Base-by-base conservation (phyloP, 2,113 vertebrate species). In the Lonchura striata region DNA sequence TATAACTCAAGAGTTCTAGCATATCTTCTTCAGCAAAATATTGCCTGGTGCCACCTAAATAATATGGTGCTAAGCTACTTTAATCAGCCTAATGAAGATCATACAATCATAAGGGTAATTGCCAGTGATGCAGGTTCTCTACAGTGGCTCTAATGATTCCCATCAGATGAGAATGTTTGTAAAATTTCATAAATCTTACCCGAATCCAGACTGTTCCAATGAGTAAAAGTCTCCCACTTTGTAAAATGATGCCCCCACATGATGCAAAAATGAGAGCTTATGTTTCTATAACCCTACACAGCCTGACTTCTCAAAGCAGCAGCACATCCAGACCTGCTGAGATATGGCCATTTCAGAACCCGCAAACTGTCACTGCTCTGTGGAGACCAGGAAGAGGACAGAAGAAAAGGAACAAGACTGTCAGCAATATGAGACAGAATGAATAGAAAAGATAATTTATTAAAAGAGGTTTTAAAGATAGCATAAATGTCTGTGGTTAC, bases 51-150 rank as follows among this genome's bases (percentile, higher is more conserved):
- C 78, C 63, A n/a, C 71, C 90, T 85, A 79, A 92, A 80, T 90
- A 88, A 69, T 35, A 46, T 7, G 13, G 16, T 79, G 59, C 71
- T 80, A 81, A 88, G 37, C 50, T 66, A 53, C 60, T 90, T 77
- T 93, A 94, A 95, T 92, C 75, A 94, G 64, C 35, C 72, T 93
- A 86, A 80, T 86, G 88, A 96, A 56, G 31, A 75, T 82, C 74
- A 52, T 37, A 37, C 39, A 44, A 41, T 91, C 74, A 24, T 76
- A 82, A 69, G 25, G 39, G 49, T 92, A 93, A 92, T 90, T 80
- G 53, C 20, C 47, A 53, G n/a, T 41, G 46, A 50, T 90, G 71
- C 81, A 56, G 54, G 52, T 92, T 93, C 66, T 95, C 68, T 52
- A 2, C 10, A 77, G 54, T 37, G n/a, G 42, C 35, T 94, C 39